These are phyloP conservation scores for Epinotia demarniana DNA, from an alignment of 2,888 invertebrate species.

Conservation along the genomic window DNA sequence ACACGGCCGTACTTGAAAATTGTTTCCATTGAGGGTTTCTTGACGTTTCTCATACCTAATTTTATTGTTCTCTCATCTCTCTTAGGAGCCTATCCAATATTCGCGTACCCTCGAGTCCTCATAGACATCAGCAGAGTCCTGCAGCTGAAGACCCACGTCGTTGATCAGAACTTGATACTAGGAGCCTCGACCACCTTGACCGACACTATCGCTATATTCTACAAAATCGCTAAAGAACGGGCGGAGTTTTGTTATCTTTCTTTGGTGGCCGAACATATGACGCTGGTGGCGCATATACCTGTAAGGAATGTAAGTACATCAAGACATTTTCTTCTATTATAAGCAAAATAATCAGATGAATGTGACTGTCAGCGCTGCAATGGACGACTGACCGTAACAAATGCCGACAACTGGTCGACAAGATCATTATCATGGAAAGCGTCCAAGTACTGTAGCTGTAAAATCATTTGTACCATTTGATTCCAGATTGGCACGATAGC, in stretches of 20 bases:
- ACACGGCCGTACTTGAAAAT: neutral
- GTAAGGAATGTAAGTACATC: conserved; percentile 87
- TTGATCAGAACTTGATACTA: conserved; percentile 76
- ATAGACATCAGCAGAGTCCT: conserved; percentile 85
- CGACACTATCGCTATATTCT: conserved; percentile 77
- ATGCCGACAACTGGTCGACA: too few relatives aligned
- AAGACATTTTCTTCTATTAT: neutral
- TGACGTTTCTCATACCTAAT: neutral
- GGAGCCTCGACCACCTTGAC: conserved; percentile 85
- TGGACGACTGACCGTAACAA: too few relatives aligned
- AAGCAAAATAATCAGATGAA: neutral
- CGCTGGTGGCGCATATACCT: conserved; percentile 87
- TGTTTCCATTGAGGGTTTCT: neutral
- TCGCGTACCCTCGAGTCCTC: conserved; percentile 64
- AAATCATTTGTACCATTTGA: neutral
- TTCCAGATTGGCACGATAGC: conserved; percentile 86
- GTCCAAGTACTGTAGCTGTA: too few relatives aligned
- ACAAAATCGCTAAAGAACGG: conserved; percentile 53
- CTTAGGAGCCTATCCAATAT: conserved; percentile 56
- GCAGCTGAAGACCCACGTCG: conserved; percentile 77
- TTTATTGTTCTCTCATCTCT: neutral
- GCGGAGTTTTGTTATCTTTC: conserved; percentile 84
- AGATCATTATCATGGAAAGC: too few relatives aligned
- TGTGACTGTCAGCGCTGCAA: too few relatives aligned
- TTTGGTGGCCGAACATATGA: conserved; percentile 85